Conservation (phyloP, 2,797 vertebrate genomes). For the Pempheris klunzingeri region DNA sequence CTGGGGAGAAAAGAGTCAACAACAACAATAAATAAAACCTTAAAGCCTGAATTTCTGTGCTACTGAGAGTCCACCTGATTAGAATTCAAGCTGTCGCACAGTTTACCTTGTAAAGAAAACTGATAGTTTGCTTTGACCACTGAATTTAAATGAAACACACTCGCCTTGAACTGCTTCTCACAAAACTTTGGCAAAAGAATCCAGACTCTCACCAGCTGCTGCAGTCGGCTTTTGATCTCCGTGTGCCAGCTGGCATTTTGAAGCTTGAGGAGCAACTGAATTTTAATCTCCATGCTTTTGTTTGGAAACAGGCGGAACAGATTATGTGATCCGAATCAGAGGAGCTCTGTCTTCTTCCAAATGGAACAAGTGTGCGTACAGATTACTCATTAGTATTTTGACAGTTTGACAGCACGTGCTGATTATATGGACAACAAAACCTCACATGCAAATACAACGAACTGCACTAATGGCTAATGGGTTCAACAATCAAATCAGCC, state of each 20-base stretch:
- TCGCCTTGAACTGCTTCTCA: constrained; percentile 21
- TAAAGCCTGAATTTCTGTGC: not conserved
- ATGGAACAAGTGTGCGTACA: not conserved
- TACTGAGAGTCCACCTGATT: not conserved
- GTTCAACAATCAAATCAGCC: no score
- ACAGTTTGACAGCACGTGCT: not conserved
- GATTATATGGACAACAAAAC: not conserved
- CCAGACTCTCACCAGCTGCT: constrained; percentile 37
- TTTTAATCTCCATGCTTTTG: constrained; percentile 24
- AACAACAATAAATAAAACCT: constrained; percentile 11
- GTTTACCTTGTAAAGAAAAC: not conserved
- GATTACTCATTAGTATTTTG: not conserved
- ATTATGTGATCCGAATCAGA: constrained; percentile 29
- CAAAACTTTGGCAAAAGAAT: not conserved
- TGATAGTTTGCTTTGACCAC: not conserved
- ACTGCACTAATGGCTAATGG: not conserved
- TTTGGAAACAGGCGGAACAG: constrained; percentile 5
- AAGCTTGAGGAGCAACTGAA: not conserved
- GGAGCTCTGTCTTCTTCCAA: not conserved
- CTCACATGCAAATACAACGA: not conserved
- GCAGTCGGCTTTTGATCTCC: constrained; percentile 35
- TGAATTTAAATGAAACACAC: constrained; percentile 17
- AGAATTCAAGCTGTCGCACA: not conserved
- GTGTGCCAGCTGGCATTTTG: constrained; percentile 46
- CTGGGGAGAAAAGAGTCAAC: not conserved